Evolutionary conservation across 2,113 vertebrate genomes (phyloP), one percentile per base, ranked within the genome.

Genomic region (Paedocypris sp.): DNA sequence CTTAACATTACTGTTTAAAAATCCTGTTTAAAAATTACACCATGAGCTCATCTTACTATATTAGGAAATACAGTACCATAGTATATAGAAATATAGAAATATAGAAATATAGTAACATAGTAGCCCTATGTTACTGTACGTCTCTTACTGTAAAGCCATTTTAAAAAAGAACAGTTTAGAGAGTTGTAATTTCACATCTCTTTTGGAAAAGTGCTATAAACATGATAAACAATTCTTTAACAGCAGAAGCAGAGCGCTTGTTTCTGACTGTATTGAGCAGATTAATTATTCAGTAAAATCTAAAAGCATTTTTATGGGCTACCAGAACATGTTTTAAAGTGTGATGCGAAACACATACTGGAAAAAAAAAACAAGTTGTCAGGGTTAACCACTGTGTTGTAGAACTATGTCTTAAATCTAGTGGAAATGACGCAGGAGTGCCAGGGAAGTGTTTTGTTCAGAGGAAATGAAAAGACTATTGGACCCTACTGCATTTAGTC

Each of bases 171-270:
- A 67, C 68, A 54, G 54, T 62, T 45, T 64, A n/a, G 52, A 32
- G 67, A 70, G 58, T 60, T 66, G 67, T 69, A 77, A 53, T 70
- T 67, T 42, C 68, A 70, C 54, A 42, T 38, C 62, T 62, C 65
- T 71, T 60, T 70, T n/a, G n/a, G n/a, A n/a, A n/a, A 77, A 68
- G 59, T 45, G 60, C 33, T 65, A 47, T 79, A 68, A 79, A 81
- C 68, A 57, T 64, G 69, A 67, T 56, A 38, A 77, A 72, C 39
- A 29, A 41, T 70, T 66, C 54, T 59, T 45, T 59, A 60, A 68
- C 51, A 69, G 60, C 48, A 68, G 45, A 70, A 77, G 43, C 59
- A 11, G 26, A 42, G 20, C 53, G 46, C 22, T 48, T 62, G 45
- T 49, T 43, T 61, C 39, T n/a, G 10, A 53, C 41, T 70, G 71